Base-by-base conservation (phyloP, 1,140 invertebrate genomes). In the Panulirus ornatus region DNA sequence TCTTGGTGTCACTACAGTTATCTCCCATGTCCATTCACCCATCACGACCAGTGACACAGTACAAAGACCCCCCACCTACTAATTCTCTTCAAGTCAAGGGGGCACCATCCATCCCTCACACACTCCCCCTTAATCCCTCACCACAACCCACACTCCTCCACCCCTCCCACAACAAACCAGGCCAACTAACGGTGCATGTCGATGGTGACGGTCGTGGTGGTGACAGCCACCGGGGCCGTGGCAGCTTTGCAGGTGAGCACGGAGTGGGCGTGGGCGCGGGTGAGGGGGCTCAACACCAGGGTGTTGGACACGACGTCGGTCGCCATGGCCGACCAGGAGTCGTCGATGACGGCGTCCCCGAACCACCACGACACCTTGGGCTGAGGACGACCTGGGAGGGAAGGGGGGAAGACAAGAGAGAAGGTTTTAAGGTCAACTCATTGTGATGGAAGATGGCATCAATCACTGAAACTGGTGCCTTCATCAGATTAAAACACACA, bases 281-380 rank as follows among this genome's bases (percentile, higher is more conserved):
- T 92, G 19, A 92, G 71, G n/a, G 91, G 91, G n/a, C 38, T 88
- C 16, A 92, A 54, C 66, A 92, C 89, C 47, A 92, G 81, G 40
- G 81, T 91, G 89, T 92, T 92, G 19, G 88, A 83, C 22, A 92
- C 78, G 0, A 92, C 27, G 11, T 42, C 82, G 22, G 82, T 58
- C 3, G 51, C 84, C 2, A 70, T 63, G n/a, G 78, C 71, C 27
- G 54, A 36, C 70, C 82, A 92, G 34, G 90, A 90, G 88, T 92
- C 91, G 85, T 92, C 91, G 70, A 92, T 91, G 47, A 92, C 83
- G 0, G 91, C 79, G 5, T 92, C 91, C 5, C 84, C 71, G 47
- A 92, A 76, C 91, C 91, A 92, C 97, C 97, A 98, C 63, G 95
- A 96, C n/a, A 98, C 95, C 88, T 95, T 95, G 0, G 97, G 97